Conservation (phyloP, 2,888 invertebrate species). For the Heliconius erato region DNA sequence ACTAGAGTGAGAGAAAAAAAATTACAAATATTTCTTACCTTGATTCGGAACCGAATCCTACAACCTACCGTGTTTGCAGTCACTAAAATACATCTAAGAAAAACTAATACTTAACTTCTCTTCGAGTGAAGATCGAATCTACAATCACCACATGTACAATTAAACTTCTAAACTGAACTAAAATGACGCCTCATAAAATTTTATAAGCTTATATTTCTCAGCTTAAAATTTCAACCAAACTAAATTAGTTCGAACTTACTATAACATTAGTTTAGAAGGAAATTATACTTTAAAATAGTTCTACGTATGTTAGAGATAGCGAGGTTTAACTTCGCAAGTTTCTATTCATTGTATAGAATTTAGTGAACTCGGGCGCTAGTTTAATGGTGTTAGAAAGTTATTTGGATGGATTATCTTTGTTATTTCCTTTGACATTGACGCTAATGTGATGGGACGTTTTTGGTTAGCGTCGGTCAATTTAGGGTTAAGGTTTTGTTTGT, state of each 20-base stretch:
- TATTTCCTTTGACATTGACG: slow-evolving; percentile 1
- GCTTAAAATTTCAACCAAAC: background rate
- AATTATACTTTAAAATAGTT: slow-evolving; percentile 21
- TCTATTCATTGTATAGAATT: slow-evolving; percentile 26
- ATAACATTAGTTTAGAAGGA: background rate
- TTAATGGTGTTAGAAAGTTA: slow-evolving; percentile 26
- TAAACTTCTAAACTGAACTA: background rate
- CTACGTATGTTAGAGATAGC: slow-evolving; percentile 23
- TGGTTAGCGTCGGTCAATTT: background rate
- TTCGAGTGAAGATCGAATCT: background rate
- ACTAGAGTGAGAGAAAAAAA: background rate
- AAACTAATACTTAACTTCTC: no score
- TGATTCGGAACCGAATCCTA: background rate
- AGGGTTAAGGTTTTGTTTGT: background rate
- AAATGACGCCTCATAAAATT: background rate
- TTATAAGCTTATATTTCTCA: background rate
- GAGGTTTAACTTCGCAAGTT: slow-evolving; percentile 21
- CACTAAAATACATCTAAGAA: no score
- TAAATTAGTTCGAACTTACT: slow-evolving; percentile 11
- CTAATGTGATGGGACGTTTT: slow-evolving; percentile 3
- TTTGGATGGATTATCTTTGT: slow-evolving; percentile 18
- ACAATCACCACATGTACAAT: background rate
- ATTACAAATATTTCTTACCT: background rate
- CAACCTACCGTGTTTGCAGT: background rate
- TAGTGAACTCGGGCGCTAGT: slow-evolving; percentile 22